phyloP scores from a whole-genome alignment of 2,888 invertebrate genomes.

The Quadroppia sp. region DNA sequence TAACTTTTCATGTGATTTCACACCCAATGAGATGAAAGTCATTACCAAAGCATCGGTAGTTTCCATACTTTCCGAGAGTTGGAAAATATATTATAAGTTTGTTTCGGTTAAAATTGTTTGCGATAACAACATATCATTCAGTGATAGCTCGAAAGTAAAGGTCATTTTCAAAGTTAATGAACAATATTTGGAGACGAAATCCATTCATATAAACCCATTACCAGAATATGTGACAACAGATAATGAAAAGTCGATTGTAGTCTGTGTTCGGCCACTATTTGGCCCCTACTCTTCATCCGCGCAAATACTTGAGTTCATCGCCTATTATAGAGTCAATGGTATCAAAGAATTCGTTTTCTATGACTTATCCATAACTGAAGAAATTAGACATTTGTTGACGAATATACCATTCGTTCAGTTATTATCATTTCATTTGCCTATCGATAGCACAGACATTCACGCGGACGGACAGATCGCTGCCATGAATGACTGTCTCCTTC shows the following conservation, averaged over 20 bases:
- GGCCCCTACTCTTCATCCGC: neutral
- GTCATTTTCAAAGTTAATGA: neutral
- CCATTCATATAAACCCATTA: neutral
- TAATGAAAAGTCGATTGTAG: neutral
- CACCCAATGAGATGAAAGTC: neutral
- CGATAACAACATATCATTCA: no score
- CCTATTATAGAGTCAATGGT: constrained; percentile 6
- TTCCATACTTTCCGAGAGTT: neutral
- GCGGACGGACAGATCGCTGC: constrained; percentile 31
- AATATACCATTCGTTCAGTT: constrained; percentile 6
- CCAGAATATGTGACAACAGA: neutral
- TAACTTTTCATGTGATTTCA: neutral
- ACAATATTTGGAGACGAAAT: neutral
- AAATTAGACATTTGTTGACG: neutral
- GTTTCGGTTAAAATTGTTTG: constrained; percentile 8
- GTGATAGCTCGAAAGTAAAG: neutral
- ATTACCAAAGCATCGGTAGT: neutral
- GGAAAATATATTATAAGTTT: neutral
- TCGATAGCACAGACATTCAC: constrained; percentile 9
- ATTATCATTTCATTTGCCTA: constrained; percentile 25
- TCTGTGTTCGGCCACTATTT: constrained; percentile 23
- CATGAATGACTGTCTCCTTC: constrained; percentile 6
- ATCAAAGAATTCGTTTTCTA: constrained; percentile 2
- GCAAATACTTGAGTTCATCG: neutral
- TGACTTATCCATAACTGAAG: constrained; percentile 4